Evolutionary conservation across 2,888 invertebrate species (phyloP), one percentile per base, ranked within the genome.

Genomic region (Ceramica pisi): DNA sequence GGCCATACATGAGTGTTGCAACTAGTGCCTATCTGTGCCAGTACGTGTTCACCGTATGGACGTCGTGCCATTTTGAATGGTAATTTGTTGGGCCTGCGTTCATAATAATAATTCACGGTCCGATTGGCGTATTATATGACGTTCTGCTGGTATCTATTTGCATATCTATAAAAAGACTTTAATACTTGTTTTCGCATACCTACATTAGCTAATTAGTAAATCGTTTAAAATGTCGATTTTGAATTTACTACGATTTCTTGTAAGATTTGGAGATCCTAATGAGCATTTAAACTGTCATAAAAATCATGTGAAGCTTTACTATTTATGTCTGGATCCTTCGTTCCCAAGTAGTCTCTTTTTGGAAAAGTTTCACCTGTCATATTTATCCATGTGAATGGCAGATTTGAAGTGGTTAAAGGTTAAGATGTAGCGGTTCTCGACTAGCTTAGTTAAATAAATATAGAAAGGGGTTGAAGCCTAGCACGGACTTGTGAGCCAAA

Each of bases 41-140:
- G 74, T 76, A 76, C 74, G 64, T 74, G 75, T 67, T 73, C 77
- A 66, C 75, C 71, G 75, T 89, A 86, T 71, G 84, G 82, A 81
- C 83, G 77, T 75, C 80, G 81, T 89, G 90, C 87, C 87, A 88
- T 88, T 89, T 89, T 88, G 86, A 87, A 89, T 89, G 78, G 70
- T 87, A 87, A 90, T 90, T 89, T 88, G 88, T 89, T 84, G 82
- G 81, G 63, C 68, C 80, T 81, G 75, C 71, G 71, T 84, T 87
- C 85, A 86, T 89, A 89, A 88, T 85, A 82, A 82, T 90, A 88
- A 83, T 76, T 86, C 84, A 87, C 65, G 70, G 59, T 56, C 61
- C 76, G 75, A 85, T 84, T 85, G 79, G 81, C 78, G 78, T 88
- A 81, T 87, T 82, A 82, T 82, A 83, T 83, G 81, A 75, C 61